phyloP scores from a whole-genome alignment of 2,888 invertebrate genomes.

The Dichetophora obliterata region DNA sequence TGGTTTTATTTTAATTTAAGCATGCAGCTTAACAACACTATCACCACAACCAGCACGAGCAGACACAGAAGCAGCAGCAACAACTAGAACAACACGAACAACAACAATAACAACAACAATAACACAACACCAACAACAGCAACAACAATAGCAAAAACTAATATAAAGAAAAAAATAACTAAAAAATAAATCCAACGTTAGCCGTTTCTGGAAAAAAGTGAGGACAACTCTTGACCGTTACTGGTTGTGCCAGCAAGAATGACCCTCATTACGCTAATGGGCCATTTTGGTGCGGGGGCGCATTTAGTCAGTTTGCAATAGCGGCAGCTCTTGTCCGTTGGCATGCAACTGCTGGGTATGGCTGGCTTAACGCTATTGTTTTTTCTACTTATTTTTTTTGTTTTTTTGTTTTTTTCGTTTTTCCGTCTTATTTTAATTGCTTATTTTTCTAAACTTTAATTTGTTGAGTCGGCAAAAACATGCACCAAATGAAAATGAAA shows the following conservation, averaged over 20 bases:
- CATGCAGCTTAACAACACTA: slow-evolving; percentile 5
- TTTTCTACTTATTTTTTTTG: slow-evolving; percentile 35
- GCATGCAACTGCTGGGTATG: slow-evolving; percentile 21
- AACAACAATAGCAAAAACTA: neutral
- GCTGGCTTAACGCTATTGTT: slow-evolving; percentile 23
- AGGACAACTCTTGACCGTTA: slow-evolving; percentile 31
- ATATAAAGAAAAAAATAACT: slow-evolving; percentile 18
- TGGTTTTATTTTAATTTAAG: slow-evolving; percentile 45
- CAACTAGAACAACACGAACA: slow-evolving; percentile 3
- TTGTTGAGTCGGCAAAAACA: slow-evolving; percentile 33
- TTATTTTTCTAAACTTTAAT: slow-evolving; percentile 33
- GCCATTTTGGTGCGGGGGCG: slow-evolving; percentile 25
- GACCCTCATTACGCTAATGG: slow-evolving; percentile 49
- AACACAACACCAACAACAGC: neutral
- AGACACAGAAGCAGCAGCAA: slow-evolving; percentile 18
- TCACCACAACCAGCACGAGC: slow-evolving; percentile 11
- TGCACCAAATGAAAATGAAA: neutral
- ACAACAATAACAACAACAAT: slow-evolving; percentile 22
- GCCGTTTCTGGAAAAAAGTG: neutral
- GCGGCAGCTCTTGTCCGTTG: slow-evolving; percentile 1
- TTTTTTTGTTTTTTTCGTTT: slow-evolving; percentile 23
- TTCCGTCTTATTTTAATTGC: slow-evolving; percentile 14
- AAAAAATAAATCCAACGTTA: neutral
- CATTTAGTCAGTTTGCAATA: slow-evolving; percentile 3
- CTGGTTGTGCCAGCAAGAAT: slow-evolving; percentile 36